Conservation (phyloP, 2,888 invertebrate genomes). For the Sarcophaga rosellei region DNA sequence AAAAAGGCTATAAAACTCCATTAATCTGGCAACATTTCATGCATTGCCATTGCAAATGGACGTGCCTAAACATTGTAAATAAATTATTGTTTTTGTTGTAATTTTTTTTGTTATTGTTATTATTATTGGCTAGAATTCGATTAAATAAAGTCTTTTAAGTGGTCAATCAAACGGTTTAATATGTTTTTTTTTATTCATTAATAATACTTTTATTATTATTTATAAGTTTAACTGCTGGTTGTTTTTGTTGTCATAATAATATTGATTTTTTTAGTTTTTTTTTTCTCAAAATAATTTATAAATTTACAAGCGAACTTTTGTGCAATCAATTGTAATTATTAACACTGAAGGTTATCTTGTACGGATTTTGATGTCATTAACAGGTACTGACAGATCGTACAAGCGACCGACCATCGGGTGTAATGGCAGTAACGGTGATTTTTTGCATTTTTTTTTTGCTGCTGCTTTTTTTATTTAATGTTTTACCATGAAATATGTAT, state of each 20-base stretch:
- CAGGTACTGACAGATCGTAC: conserved; percentile 34
- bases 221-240: not conserved
- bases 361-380: conserved; percentile 53
- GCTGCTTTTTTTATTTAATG: conserved; percentile 2
- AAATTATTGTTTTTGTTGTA: not conserved
- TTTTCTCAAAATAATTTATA: conserved; percentile 21
- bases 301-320: conserved; percentile 57
- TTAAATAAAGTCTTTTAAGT: conserved; percentile 57
- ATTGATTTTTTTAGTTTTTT: conserved; percentile 32
- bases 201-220: conserved; percentile 16
- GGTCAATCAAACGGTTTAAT: conserved; percentile 53
- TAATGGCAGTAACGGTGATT: not conserved
- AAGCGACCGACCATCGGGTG: not conserved
- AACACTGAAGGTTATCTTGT: conserved; percentile 54
- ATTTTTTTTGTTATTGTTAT: not conserved
- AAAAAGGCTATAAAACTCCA: not conserved
- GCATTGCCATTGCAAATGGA: not conserved
- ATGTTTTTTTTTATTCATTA: conserved; percentile 4
- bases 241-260: conserved; percentile 10
- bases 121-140: conserved; percentile 55
- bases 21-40: conserved; percentile 12
- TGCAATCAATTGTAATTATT: conserved; percentile 65
- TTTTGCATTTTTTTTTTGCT: not conserved
- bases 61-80: conserved; percentile 1
- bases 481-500: conserved; percentile 1